A percentile compares a stretch with the other conserved stretches of the same genome.
Conservation (phyloP, 2,888 invertebrate genomes). For the Apantesis nais region DNA sequence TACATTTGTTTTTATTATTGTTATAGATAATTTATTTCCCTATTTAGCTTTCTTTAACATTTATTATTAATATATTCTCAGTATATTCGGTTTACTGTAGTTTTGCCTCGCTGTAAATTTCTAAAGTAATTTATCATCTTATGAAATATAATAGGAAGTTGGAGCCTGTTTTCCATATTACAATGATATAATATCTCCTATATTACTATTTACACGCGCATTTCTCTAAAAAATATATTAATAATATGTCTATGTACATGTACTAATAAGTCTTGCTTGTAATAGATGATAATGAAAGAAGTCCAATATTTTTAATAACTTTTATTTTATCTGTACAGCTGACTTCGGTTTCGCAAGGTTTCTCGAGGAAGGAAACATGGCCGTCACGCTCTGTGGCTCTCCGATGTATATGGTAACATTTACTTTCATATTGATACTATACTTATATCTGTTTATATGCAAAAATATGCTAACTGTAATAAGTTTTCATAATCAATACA, state of each 20-base stretch:
- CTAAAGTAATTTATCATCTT: not conserved
- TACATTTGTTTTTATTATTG: not conserved
- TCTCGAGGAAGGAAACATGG: constrained; percentile 99
- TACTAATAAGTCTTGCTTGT: not conserved
- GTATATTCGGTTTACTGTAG: not conserved
- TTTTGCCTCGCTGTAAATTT: not conserved
- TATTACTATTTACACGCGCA: not conserved
- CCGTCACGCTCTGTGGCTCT: constrained; percentile 99
- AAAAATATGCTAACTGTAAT: not conserved
- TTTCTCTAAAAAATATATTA: not conserved
- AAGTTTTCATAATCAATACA: not conserved
- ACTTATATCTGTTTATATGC: not conserved
- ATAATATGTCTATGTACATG: not conserved
- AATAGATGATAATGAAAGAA: not conserved
- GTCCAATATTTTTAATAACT: constrained; percentile 10
- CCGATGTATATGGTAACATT: constrained; percentile 99
- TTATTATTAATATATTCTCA: not conserved
- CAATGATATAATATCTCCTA: not conserved
- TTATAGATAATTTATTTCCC: not conserved
- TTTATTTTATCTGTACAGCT: constrained; percentile 85
- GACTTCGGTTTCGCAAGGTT: constrained; percentile 99
- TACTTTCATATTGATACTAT: constrained; percentile 21
- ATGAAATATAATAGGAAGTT: not conserved
- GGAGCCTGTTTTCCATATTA: not conserved
- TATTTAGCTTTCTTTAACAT: not conserved